Base-by-base conservation (phyloP, 1,140 invertebrate genomes). In the Medauroidea extradentata region DNA sequence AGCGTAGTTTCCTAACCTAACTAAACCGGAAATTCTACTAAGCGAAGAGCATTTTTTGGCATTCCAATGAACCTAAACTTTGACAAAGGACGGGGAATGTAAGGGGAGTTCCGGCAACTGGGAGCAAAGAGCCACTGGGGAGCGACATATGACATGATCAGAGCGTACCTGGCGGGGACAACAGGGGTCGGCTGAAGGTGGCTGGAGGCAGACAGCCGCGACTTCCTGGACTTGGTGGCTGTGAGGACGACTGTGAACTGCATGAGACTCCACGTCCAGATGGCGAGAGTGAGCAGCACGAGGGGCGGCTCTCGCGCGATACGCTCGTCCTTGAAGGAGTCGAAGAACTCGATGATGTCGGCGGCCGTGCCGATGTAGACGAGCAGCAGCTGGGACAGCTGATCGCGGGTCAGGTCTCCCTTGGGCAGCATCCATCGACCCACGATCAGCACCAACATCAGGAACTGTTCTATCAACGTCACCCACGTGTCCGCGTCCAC, bases 261-360 rank as follows among this genome's bases (percentile, higher is more conserved):
- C 73, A 94, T 82, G 14, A 95, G 75, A 34, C 89, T 93, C 88
- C 91, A 91, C 1, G 91, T 90, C 90, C 90, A 93, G 57, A 93
- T 91, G 0, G 85, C 86, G 59, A 93, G 74, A 0, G 89, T 91
- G 0, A 91, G 74, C 27, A 87, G 81, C 0, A 91, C 89, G 2
- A 93, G 75, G 3, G 90, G 78, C 2, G 83, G 84, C 64, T 91
- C 86, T 0, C 80, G 74, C 0, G 87, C 85, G 27, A 93, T 88
- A 61, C 84, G 86, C 49, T 90, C 87, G 65, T 92, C 90, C 75
- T 92, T 92, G 76, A 96, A 96, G 0, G 93, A 94, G 71, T 96
- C 94, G 73, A 96, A 96, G 73, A 97, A 96, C 73, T 97, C 94
- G 25, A 96, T 94, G 57, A 97, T 97, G 71, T 97, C 94, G 0